Evolutionary conservation across 2,113 vertebrate species (phyloP).

Genomic region (Melanerpes aurifrons): DNA sequence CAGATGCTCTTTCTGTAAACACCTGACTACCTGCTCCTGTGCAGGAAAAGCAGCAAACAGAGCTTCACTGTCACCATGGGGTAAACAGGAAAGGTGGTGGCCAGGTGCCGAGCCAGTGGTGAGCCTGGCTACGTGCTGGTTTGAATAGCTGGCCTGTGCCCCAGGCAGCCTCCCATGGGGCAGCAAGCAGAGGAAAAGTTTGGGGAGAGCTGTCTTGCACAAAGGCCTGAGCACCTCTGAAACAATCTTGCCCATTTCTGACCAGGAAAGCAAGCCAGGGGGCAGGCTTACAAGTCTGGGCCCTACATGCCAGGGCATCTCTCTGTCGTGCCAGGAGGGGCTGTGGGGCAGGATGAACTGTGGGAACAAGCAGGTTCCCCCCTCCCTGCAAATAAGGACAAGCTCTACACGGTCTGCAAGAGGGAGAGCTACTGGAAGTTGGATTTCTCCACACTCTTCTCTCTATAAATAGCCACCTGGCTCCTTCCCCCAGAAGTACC

Average conservation of each 20-base stretch:
- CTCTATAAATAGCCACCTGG: background rate
- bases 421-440: background rate
- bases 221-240: background rate
- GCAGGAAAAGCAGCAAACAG: background rate
- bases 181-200: background rate
- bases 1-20: background rate
- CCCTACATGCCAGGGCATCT: background rate
- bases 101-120: background rate
- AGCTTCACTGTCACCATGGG: background rate
- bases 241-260: background rate
- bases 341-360: background rate
- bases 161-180: rapidly evolving
- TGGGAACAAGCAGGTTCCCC: background rate
- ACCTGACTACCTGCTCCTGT: background rate
- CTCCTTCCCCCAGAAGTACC: background rate
- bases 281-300: background rate
- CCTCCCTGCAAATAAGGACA: rapidly evolving
- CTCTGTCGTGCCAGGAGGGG: background rate
- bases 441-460: background rate
- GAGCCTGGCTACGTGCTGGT: background rate
- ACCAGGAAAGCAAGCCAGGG: background rate
- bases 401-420: background rate
- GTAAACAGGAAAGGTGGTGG: constrained; percentile 64
- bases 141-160: constrained; percentile 30
- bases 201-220: background rate